phyloP scores from a whole-genome alignment of 1,140 invertebrate genomes.

The Drosophila chauvacae region DNA sequence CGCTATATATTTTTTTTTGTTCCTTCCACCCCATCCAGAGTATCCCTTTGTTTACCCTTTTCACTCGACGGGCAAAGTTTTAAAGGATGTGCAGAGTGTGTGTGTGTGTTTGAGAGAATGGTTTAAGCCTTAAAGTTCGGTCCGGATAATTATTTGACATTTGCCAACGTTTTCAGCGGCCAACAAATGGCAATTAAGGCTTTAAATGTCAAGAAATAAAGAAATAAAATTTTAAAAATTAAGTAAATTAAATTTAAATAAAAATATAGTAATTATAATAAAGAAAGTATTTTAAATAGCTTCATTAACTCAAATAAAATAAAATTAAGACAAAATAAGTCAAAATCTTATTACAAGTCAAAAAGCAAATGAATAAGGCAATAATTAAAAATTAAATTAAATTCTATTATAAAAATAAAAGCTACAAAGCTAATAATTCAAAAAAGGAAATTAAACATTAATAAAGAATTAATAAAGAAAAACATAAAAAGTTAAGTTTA shows the following conservation, averaged over 20 bases:
- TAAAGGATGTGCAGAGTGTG: slow-evolving; percentile 22
- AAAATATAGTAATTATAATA: background rate
- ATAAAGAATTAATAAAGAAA: background rate
- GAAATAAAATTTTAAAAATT: background rate
- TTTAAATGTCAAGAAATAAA: slow-evolving; percentile 23
- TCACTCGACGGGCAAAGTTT: slow-evolving; percentile 41
- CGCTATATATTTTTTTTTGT: background rate
- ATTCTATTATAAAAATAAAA: background rate
- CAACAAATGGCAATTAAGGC: slow-evolving; percentile 37
- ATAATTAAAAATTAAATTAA: background rate
- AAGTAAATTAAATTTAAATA: too few species aligned
- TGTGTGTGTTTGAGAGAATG: slow-evolving; percentile 14
- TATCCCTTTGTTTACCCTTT: slow-evolving; percentile 44
- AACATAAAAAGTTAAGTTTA: background rate
- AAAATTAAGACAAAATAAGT: background rate
- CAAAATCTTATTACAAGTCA: background rate
- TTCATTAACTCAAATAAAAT: background rate
- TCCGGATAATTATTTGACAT: slow-evolving; percentile 57
- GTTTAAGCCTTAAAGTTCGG: slow-evolving; percentile 58
- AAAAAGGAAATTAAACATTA: background rate
- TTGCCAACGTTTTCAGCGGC: slow-evolving; percentile 21
- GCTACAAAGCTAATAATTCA: background rate
- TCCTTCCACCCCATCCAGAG: background rate
- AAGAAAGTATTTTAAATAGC: background rate
- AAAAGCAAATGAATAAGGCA: too few species aligned